Conservation (phyloP, 2,797 vertebrate genomes). For the Schizopygopsis pylzovi region DNA sequence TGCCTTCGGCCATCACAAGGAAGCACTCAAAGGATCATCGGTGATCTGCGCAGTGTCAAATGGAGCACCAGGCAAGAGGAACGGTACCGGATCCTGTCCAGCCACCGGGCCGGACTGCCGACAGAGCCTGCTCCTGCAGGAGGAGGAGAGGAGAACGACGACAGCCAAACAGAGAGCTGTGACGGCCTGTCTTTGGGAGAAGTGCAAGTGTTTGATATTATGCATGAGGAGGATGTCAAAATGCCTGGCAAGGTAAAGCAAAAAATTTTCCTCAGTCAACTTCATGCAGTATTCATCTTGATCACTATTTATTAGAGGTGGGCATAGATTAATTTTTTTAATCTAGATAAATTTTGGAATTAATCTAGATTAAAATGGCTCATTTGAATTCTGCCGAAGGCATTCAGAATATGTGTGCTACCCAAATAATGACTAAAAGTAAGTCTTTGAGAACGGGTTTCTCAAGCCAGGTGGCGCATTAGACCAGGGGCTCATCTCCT, state of each 20-base stretch:
- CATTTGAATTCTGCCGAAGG: too few species aligned
- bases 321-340: too few species aligned
- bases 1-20: conserved; percentile 78
- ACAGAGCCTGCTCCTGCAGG: conserved; percentile 48
- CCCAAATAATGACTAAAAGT: too few species aligned
- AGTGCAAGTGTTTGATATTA: conserved; percentile 91
- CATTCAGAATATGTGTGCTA: too few species aligned
- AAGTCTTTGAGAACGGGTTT: too few species aligned
- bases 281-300: neutral
- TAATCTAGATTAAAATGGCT: too few species aligned
- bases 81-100: conserved; percentile 87
- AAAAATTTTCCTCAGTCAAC: neutral
- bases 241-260: conserved; percentile 68
- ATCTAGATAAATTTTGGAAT: too few species aligned
- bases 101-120: conserved; percentile 75
- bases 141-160: conserved; percentile 28
- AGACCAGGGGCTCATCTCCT: too few species aligned
- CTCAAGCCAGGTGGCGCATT: too few species aligned
- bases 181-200: conserved; percentile 56
- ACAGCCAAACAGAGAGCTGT: conserved; percentile 46
- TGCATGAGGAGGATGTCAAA: conserved; percentile 81
- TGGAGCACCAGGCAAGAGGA: conserved; percentile 82
- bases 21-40: conserved; percentile 81
- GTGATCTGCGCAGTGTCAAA: conserved; percentile 80
- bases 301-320: too few species aligned